phyloP scores from a whole-genome alignment of 2,888 invertebrate genomes.

The Callyntrura sp. region DNA sequence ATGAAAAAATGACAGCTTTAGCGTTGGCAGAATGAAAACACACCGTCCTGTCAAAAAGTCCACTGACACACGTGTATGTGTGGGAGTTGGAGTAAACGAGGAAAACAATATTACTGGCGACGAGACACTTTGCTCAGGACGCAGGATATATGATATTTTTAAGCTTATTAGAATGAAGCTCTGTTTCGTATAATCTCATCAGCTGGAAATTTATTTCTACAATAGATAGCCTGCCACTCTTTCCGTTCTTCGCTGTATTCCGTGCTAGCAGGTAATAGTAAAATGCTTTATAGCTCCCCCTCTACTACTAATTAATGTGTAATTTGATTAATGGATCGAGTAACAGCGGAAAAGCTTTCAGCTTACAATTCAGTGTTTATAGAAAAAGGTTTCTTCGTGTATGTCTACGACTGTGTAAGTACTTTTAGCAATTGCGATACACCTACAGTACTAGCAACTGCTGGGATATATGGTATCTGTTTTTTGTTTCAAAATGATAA shows the following conservation, averaged over 20 bases:
- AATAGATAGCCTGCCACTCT: background rate
- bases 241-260: background rate
- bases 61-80: conserved; percentile 15
- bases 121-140: background rate
- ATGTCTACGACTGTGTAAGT: background rate
- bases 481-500: conserved; percentile 23
- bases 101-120: background rate
- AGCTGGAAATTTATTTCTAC: background rate
- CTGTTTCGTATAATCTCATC: background rate
- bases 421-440: background rate
- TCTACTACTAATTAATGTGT: conserved; percentile 68
- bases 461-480: background rate
- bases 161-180: background rate
- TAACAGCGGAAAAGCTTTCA: conserved; percentile 44
- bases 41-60: conserved; percentile 34
- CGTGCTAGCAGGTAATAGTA: conserved; percentile 46
- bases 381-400: background rate
- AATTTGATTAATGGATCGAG: conserved; percentile 74
- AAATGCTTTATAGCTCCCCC: background rate
- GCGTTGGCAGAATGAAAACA: conserved; percentile 51
- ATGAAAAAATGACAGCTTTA: conserved; percentile 64
- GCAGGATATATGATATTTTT: no score
- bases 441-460: background rate
- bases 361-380: background rate
- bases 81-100: conserved; percentile 17